Evolutionary conservation across 2,888 invertebrate species (phyloP), one percentile per base, ranked within the genome.

Genomic region (Ferrisia virgata): DNA sequence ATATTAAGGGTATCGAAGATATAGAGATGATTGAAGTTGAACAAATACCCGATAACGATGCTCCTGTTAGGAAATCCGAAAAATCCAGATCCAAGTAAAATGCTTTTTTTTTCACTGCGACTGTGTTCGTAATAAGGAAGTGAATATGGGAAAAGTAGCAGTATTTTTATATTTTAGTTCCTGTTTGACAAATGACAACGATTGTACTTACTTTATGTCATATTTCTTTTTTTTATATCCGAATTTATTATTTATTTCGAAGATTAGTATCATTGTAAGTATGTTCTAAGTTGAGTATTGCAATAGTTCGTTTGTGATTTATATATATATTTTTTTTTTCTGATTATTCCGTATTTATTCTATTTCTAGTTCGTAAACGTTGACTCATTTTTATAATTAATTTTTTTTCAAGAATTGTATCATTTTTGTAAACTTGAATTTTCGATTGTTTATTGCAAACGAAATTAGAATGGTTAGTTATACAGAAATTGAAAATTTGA

Each of bases 1-100:
- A 82, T n/a, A 64, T 33, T 53, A 82, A 82, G 69, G 58, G 58
- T 64, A 64, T 58, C n/a, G 82, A 58, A 22, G 82, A 82, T 82
- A 64, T 64, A 2, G 82, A 82, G 25, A 82, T 82, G 82, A 76
- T 43, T 15, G 83, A 83, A 25, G 31, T 76, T 2, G 72, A 72
- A 39, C 43, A 72, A 40, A 76, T 22, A 28, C 39, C 83, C 8
- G 28, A 33, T 28, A 69, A 15, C 22, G 47, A 40, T 40, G 22
- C 40, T 15, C 83, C 83, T 4, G 39, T 25, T 1, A 83, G 69
- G n/a, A 69, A 69, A 83, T 43, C 83, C 9, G 83, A 83, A 0
- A 69, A 69, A 6, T 6, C 36, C 18, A 69, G 83, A 18, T 22
- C 33, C 13, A 83, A 83, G 53, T 83, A 28, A 40, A 4, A 43